Evolutionary conservation across 2,888 invertebrate genomes (phyloP), one percentile per base, ranked within the genome.

Genomic region (Plebejus anna): DNA sequence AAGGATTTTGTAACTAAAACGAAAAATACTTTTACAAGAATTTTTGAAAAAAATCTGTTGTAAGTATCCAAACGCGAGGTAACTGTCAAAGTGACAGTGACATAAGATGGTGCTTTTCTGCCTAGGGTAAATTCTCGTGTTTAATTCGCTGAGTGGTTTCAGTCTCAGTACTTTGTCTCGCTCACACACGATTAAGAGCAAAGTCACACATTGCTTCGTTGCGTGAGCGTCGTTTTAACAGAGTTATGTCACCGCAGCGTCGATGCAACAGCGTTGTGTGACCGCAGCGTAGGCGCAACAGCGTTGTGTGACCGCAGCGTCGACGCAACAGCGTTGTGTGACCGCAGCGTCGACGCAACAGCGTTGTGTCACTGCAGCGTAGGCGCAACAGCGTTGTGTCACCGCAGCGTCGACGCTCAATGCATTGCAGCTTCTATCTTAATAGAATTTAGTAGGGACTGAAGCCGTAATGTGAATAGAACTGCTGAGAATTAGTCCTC

Each of bases 31-130:
- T 61, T 61, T 32, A 66, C 13, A 5, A 66, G 16, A 22, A 16
- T 66, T 66, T 66, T 66, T 11, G 4, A 28, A 32, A 32, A 28
- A 32, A 61, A 28, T 11, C 11, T 59, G n/a, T 59, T n/a, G 3
- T 2, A 28, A 42, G 28, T 70, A 72, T 59, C 55, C 66, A 71
- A 61, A 73, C 72, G 76, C 72, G 75, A 71, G 76, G 38, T 16
- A 72, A 70, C 72, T 70, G 70, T 76, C 55, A 76, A 66, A 66
- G 77, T 75, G 72, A 72, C 72, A 72, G 71, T 71, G 72, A 72
- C 72, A 72, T 70, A 70, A 72, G 28, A 55, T 73, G 73, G 73
- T 73, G 73, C 73, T 73, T 73, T 73, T 73, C 16, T 51, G 13
- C 47, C 7, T 32, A 73, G 55, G 55, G 13, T 16, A 16, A 16